These are phyloP conservation scores for Scaptodrosophila lebanonensis DNA, from an alignment of 1,140 invertebrate species.

Conservation along the genomic window DNA sequence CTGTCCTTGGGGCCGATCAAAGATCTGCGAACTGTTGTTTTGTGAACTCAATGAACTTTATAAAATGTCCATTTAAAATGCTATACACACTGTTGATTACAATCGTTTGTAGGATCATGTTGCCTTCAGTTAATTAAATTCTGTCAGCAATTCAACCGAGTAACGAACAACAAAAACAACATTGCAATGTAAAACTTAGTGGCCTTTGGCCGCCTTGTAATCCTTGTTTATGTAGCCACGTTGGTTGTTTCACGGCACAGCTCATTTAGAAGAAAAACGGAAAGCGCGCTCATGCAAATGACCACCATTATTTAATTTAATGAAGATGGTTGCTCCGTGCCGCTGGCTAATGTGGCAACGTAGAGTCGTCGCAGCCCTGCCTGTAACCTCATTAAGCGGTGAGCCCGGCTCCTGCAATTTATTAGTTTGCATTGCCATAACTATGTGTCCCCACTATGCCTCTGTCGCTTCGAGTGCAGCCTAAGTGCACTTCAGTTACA, in stretches of 20 bases:
- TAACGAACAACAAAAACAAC: not conserved
- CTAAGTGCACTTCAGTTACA: not conserved
- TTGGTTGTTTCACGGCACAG: not conserved
- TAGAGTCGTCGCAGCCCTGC: not conserved
- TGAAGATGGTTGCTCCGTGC: slow-evolving; percentile 27
- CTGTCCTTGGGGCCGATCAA: too few species aligned
- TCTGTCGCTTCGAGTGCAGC: not conserved
- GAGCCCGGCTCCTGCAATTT: slow-evolving; percentile 22
- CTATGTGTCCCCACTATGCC: too few species aligned
- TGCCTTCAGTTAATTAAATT: slow-evolving; percentile 39
- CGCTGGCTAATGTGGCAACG: slow-evolving; percentile 17
- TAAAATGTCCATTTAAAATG: too few species aligned
- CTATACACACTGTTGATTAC: too few species aligned
- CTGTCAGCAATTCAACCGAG: slow-evolving; percentile 1
- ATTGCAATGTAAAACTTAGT: slow-evolving; percentile 35
- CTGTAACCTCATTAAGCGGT: slow-evolving; percentile 28
- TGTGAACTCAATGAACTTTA: too few species aligned
- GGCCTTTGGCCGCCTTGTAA: too few species aligned
- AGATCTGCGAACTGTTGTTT: too few species aligned
- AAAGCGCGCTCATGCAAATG: slow-evolving; percentile 40
- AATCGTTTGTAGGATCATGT: too few species aligned
- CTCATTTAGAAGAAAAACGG: not conserved
- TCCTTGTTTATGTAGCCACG: slow-evolving; percentile 22
- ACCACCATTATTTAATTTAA: slow-evolving; percentile 49
- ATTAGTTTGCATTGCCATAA: too few species aligned